Evolutionary conservation across 2,888 invertebrate species (phyloP).

Genomic region (Dicyrtomina minuta): DNA sequence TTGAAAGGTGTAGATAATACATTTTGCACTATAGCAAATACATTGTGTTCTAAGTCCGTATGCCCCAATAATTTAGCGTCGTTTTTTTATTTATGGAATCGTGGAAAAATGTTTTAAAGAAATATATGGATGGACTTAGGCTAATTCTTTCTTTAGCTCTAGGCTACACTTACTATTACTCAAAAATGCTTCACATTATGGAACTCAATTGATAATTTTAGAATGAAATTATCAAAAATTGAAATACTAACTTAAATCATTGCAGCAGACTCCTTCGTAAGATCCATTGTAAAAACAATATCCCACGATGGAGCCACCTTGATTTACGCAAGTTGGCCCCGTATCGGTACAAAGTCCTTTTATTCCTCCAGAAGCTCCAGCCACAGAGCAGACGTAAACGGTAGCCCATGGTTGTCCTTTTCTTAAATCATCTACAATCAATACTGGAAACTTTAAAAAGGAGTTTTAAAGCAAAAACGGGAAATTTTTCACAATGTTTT

Average conservation of each 20-base stretch:
- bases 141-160: no score
- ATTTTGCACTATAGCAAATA: no score
- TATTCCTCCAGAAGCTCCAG: background rate
- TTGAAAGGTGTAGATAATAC: no score
- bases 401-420: background rate
- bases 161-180: no score
- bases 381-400: slow-evolving; percentile 19
- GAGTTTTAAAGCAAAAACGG: no score
- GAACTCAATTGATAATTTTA: background rate
- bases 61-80: no score
- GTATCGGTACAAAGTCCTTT: slow-evolving; percentile 43
- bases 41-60: no score
- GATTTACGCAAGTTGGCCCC: slow-evolving; percentile 34
- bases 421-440: background rate
- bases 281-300: slow-evolving; percentile 41
- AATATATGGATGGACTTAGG: no score
- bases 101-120: no score
- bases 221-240: background rate
- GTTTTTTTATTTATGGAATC: no score
- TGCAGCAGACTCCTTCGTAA: slow-evolving; percentile 46
- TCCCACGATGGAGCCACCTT: slow-evolving; percentile 42
- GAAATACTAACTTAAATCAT: slow-evolving; percentile 36
- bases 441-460: no score
- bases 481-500: no score
- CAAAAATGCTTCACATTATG: background rate